Percentiles rank a stretch among this genome's conserved stretches.
phyloP scores from a whole-genome alignment of 2,797 vertebrate genomes.

The Strix occidentalis region DNA sequence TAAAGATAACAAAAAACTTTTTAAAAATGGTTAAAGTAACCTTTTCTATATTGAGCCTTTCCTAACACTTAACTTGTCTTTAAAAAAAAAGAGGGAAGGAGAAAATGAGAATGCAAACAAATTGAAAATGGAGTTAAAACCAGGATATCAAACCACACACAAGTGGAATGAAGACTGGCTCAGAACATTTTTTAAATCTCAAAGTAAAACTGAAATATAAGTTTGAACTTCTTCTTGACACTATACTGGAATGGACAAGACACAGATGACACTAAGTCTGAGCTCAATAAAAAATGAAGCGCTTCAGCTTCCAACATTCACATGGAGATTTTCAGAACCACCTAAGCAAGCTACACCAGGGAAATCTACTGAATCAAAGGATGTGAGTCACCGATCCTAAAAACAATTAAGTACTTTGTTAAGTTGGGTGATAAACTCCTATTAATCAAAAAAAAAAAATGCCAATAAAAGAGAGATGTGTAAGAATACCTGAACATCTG shows the following conservation, averaged over 20 bases:
- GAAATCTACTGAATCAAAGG: background rate
- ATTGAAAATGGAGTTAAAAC: background rate
- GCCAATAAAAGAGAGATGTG: background rate
- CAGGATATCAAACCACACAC: background rate
- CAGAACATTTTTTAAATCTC: background rate
- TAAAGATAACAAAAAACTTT: background rate
- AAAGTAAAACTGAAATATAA: background rate
- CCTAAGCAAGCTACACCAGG: background rate
- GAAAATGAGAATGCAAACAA: background rate
- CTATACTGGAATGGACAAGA: background rate
- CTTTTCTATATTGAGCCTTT: background rate
- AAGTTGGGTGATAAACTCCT: background rate
- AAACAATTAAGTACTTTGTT: rapidly evolving
- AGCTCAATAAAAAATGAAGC: background rate
- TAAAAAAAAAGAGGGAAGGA: rapidly evolving
- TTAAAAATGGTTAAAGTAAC: background rate
- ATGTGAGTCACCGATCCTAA: background rate
- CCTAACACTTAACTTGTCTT: background rate
- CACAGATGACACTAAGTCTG: background rate
- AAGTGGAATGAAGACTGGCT: background rate
- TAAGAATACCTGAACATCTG: background rate
- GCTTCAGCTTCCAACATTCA: background rate
- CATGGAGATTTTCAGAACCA: background rate
- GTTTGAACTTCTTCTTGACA: background rate
- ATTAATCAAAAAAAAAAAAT: background rate